phyloP scores from a whole-genome alignment of 2,797 vertebrate species.

The Anabacerthia variegaticeps region DNA sequence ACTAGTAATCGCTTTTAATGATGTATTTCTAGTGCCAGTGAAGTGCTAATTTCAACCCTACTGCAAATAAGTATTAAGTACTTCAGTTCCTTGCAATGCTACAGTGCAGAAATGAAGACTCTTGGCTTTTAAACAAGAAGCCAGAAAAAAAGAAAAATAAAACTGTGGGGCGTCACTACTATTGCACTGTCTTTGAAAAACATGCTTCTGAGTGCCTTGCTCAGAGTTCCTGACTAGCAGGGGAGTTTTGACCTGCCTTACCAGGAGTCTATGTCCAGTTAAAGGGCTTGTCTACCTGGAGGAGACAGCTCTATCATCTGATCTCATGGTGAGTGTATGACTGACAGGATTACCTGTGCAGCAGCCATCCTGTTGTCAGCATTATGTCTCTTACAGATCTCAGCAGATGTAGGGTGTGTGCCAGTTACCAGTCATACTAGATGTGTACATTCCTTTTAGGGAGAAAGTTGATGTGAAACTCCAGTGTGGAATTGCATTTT shows the following conservation, averaged over 20 bases:
- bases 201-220: rapidly evolving
- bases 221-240: not conserved
- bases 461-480: not conserved
- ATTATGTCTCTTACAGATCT: not conserved
- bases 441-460: not conserved
- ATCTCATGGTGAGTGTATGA: not conserved
- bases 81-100: not conserved
- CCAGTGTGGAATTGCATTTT: not conserved
- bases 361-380: not conserved
- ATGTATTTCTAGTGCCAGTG: not conserved
- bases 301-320: not conserved
- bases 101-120: not conserved
- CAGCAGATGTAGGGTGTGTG: not conserved
- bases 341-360: not conserved
- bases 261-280: rapidly evolving
- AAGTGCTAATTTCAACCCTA: not conserved
- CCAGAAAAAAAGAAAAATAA: too few species aligned
- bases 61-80: not conserved
- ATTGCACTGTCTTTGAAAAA: not conserved
- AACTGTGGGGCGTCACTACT: not conserved
- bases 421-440: not conserved
- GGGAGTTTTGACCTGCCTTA: not conserved
- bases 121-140: not conserved
- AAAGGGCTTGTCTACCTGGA: not conserved
- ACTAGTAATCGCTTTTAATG: not conserved